These are phyloP conservation scores for Choloepus didactylus DNA, from an alignment of 2,797 vertebrate genomes.

Conservation along the genomic window DNA sequence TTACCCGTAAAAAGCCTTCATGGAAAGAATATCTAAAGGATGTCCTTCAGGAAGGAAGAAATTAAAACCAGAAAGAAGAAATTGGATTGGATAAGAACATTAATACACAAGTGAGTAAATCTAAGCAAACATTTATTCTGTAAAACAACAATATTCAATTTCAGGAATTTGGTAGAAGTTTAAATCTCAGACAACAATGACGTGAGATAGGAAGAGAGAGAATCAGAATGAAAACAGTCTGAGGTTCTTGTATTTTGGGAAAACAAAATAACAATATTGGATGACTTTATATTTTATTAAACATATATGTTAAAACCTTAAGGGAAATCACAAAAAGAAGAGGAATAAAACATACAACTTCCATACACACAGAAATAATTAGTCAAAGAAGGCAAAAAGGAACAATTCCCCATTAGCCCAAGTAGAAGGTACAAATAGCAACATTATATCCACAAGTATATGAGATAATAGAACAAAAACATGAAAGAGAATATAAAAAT, in stretches of 20 bases:
- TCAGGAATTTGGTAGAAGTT: background rate
- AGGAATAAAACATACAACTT: background rate
- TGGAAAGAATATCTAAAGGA: background rate
- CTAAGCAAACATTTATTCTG: slow-evolving; percentile 30
- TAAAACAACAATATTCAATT: slow-evolving; percentile 26
- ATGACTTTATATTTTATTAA: slow-evolving; percentile 33
- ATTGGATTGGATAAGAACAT: background rate
- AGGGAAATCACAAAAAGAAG: background rate
- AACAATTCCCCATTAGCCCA: background rate
- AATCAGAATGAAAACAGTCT: slow-evolving; percentile 33
- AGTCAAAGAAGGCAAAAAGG: background rate
- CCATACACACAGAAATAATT: background rate
- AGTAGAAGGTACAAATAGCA: background rate
- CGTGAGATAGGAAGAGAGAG: background rate
- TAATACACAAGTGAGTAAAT: background rate
- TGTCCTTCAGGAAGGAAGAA: background rate
- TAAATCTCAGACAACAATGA: slow-evolving; percentile 21
- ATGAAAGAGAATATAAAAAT: background rate
- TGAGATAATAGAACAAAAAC: slow-evolving; percentile 8
- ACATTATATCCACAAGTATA: background rate
- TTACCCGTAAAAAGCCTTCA: slow-evolving; percentile 28
- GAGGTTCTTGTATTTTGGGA: background rate
- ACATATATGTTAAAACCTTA: slow-evolving; percentile 15
- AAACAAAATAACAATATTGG: slow-evolving; percentile 13
- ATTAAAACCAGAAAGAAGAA: slow-evolving; percentile 51